phyloP scores from a whole-genome alignment of 2,113 vertebrate species.

The Paramisgurnus dabryanus region DNA sequence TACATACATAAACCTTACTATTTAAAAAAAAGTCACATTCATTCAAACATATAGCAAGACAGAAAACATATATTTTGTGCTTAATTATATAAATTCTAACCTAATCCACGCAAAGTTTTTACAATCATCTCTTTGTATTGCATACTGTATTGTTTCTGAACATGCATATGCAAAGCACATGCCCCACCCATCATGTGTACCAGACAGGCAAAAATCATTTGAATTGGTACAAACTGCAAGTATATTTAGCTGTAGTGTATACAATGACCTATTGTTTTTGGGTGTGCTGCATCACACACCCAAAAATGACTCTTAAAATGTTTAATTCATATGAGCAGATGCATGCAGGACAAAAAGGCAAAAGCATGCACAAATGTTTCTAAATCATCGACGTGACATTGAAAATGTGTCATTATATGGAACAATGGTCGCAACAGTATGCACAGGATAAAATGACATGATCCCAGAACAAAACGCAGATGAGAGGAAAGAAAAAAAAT shows the following conservation, averaged over 20 bases:
- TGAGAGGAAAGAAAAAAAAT: constrained; percentile 25
- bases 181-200: constrained; percentile 3
- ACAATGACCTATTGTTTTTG: not conserved
- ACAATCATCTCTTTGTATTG: constrained; percentile 3
- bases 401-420: constrained; percentile 22
- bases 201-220: not conserved
- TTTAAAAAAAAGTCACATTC: not conserved
- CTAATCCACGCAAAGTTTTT: not conserved
- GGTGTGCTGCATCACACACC: not conserved
- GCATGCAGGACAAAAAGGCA: constrained; percentile 14
- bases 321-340: constrained; percentile 2
- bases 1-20: no score
- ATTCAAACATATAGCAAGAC: not conserved
- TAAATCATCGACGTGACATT: constrained; percentile 6
- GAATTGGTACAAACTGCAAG: not conserved
- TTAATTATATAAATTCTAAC: not conserved
- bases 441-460: constrained; percentile 46
- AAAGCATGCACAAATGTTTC: constrained; percentile 6
- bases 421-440: constrained; percentile 32
- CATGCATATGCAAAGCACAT: constrained; percentile 22
- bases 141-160: constrained; percentile 13
- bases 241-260: not conserved
- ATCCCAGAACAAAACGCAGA: constrained; percentile 50
- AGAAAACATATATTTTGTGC: not conserved
- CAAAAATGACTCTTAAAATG: not conserved